A percentile compares a stretch with the other conserved stretches of the same genome.
phyloP scores from a whole-genome alignment of 2,888 invertebrate genomes.

The Perdita meconis region DNA sequence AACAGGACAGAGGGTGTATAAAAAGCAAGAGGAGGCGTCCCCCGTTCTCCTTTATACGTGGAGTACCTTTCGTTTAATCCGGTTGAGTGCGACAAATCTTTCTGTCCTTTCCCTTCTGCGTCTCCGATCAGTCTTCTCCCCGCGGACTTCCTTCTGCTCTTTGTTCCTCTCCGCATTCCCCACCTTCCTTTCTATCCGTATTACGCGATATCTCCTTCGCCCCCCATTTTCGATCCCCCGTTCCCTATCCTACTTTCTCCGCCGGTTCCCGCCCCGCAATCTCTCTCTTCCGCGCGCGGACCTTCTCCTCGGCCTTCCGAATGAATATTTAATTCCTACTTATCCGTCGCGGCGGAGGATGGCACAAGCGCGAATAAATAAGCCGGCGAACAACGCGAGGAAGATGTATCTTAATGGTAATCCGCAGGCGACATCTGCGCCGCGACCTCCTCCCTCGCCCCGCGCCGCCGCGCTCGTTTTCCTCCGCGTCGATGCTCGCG shows the following conservation, averaged over 20 bases:
- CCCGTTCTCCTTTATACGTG: slow-evolving; percentile 21
- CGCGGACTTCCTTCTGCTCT: slow-evolving; percentile 15
- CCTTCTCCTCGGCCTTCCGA: slow-evolving; percentile 36
- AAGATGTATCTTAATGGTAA: slow-evolving; percentile 75
- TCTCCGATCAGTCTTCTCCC: slow-evolving; percentile 5
- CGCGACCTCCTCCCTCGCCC: background rate
- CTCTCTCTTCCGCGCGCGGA: slow-evolving; percentile 2
- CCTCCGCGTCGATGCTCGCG: background rate
- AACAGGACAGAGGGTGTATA: slow-evolving; percentile 19
- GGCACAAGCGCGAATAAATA: slow-evolving; percentile 78
- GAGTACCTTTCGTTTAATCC: slow-evolving; percentile 68
- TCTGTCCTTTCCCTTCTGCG: slow-evolving; percentile 29
- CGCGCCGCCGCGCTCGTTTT: too few species aligned
- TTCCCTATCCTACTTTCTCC: background rate
- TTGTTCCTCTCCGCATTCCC: background rate
- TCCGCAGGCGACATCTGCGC: slow-evolving; percentile 73
- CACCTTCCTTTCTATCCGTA: background rate
- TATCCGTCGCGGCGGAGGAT: slow-evolving; percentile 68
- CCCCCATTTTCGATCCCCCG: background rate
- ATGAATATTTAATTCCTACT: slow-evolving; percentile 78
- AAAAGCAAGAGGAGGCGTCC: slow-evolving; percentile 21
- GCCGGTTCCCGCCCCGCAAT: background rate
- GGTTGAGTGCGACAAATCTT: slow-evolving; percentile 68
- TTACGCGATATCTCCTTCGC: background rate
- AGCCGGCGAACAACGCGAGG: slow-evolving; percentile 58